Evolutionary conservation across 1,140 invertebrate species (phyloP).

Genomic region (Lycorma delicatula): DNA sequence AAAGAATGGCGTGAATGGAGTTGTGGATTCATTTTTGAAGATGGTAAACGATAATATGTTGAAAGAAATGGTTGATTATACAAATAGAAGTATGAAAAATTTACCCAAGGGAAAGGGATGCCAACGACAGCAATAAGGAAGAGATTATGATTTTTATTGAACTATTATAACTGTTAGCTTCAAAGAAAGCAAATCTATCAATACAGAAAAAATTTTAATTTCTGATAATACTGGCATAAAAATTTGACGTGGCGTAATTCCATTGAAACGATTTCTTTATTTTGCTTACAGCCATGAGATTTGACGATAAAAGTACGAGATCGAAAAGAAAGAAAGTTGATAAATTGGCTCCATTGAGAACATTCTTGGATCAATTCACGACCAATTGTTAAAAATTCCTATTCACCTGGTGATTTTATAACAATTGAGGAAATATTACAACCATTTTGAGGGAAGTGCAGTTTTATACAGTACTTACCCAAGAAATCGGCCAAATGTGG

Average conservation of each 20-base stretch:
- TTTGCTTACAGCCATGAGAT: not conserved
- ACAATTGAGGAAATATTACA: conserved; percentile 38
- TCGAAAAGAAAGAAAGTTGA: not conserved
- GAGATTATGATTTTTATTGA: not conserved
- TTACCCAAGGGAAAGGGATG: conserved; percentile 1
- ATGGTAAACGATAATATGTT: not conserved
- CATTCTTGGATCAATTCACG: not conserved
- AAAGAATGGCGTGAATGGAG: not conserved
- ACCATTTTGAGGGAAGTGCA: conserved; percentile 35
- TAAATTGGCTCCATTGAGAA: conserved; percentile 1
- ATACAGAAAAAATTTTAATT: not conserved
- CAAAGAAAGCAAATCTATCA: not conserved
- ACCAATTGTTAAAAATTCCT: not conserved
- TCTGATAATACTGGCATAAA: not conserved
- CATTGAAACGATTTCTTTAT: not conserved
- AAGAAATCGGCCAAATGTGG: conserved; percentile 37
- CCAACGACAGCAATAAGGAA: not conserved
- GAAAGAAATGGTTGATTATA: not conserved
- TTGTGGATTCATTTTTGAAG: not conserved
- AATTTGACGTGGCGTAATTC: not conserved
- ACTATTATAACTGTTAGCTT: not conserved
- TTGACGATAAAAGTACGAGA: not conserved
- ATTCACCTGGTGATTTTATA: conserved; percentile 19
- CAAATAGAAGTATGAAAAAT: not conserved
- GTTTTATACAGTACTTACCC: conserved; percentile 37